Base-by-base conservation (phyloP, 2,113 vertebrate genomes). In the Bubo bubo region DNA sequence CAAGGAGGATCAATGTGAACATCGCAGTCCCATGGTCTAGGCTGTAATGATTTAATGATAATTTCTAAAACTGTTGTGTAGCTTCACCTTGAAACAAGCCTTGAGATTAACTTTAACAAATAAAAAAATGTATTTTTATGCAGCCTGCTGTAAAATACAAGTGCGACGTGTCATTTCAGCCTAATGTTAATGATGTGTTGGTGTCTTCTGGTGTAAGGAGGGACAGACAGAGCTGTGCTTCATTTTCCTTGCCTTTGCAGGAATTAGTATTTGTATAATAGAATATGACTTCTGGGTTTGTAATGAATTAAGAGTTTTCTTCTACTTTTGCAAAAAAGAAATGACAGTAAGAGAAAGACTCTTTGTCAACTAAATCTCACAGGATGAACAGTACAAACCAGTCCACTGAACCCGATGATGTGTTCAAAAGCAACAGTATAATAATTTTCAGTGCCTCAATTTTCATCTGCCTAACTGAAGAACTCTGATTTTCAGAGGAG, bases 1-100 rank as follows among this genome's bases (percentile, higher is more conserved):
- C 98, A 97, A 60, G 87, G 82, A 96, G 93, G 98, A 99, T 99
- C 99, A 98, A 99, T 99, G 97, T 76, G 93, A 91, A 97, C 98
- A 98, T 89, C 97, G 97, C 97, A 98, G 98, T 96, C 97, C 96
- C 96, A 84, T 97, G 96, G 94, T 94, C 84, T 71, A 52, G 88
- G 49, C 56, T 81, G 23, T 79, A 96, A 90, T 95, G 97, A 97
- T 96, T 97, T 96, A 83, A 94, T 18, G 86, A 73, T 80, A 86
- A 17, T 95, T 98, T 97, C 83, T 71, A 88, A 92, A 92, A 56
- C 22, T 23, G 41, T 60, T 92, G 59, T 6, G 9, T 47, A 70
- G 63, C 60, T 96, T 98, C 93, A 96, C 90, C 93, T 98, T 97
- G 94, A 94, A 97, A 95, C 53, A 84, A 79, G 93, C 86, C 70